These are phyloP conservation scores for Cheumatopsyche charites DNA, from an alignment of 1,140 invertebrate species.

Conservation along the genomic window DNA sequence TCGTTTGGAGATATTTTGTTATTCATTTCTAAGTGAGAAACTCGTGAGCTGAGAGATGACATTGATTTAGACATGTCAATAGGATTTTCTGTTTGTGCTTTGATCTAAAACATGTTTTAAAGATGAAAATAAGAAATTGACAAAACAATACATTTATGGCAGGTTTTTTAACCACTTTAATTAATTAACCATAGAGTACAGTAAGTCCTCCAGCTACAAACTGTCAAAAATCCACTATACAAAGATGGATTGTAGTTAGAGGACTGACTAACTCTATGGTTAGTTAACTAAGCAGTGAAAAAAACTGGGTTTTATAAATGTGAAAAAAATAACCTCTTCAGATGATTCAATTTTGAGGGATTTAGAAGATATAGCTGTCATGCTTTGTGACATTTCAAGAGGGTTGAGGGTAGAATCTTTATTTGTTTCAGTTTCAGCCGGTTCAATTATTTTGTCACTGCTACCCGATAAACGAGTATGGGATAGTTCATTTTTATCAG, in stretches of 20 bases:
- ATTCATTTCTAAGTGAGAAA: constrained; percentile 50
- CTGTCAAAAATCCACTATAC: no score
- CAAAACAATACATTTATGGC: neutral
- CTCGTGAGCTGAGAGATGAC: constrained; percentile 41
- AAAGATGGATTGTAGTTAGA: no score
- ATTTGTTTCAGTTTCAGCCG: constrained; percentile 55
- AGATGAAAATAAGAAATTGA: neutral
- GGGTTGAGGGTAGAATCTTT: constrained; percentile 52
- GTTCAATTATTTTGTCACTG: constrained; percentile 54
- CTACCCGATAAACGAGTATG: constrained; percentile 38
- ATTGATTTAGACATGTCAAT: constrained; percentile 52
- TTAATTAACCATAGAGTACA: no score
- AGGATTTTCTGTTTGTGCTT: constrained; percentile 46
- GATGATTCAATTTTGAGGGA: constrained; percentile 57
- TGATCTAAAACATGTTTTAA: constrained; percentile 23
- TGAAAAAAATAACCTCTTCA: constrained; percentile 51
- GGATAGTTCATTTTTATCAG: constrained; percentile 47
- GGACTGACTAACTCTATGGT: no score
- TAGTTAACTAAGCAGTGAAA: no score
- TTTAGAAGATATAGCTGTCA: constrained; percentile 59
- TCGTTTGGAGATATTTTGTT: constrained; percentile 48
- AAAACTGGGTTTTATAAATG: no score
- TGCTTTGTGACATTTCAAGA: constrained; percentile 61
- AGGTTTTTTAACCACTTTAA: neutral
- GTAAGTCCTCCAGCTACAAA: no score